Evolutionary conservation across 1,140 invertebrate species (phyloP).

Genomic region (Sipha flava): DNA sequence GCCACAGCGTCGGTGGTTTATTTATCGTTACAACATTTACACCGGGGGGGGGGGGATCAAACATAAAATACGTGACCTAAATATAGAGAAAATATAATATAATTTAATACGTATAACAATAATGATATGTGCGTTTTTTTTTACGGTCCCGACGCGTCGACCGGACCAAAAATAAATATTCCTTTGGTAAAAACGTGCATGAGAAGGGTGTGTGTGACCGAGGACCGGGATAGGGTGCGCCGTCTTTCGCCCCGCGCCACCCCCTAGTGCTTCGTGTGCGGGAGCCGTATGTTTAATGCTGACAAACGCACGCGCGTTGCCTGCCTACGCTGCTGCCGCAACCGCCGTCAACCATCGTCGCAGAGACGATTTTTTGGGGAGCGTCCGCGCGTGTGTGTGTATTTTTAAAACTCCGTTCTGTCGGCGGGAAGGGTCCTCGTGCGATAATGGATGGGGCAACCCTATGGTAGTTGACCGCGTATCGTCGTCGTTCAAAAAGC

Average conservation of each 20-base stretch:
- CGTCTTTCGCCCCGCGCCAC: no score
- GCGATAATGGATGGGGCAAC: slow-evolving; percentile 16
- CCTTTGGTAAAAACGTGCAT: background rate
- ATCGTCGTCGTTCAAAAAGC: background rate
- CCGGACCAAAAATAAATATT: background rate
- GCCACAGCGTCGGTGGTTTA: background rate
- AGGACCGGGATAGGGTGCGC: background rate
- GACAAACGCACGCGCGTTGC: background rate
- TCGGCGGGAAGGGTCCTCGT: background rate
- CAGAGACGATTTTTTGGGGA: background rate
- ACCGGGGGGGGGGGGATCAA: background rate
- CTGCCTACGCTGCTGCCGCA: no score
- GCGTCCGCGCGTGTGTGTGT: background rate
- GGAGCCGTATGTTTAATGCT: slow-evolving; percentile 14
- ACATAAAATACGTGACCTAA: slow-evolving; percentile 16
- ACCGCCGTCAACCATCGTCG: background rate
- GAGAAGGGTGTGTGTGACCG: background rate
- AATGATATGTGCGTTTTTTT: background rate
- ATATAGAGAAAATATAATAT: background rate
- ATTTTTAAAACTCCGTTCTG: background rate
- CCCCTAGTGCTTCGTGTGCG: background rate
- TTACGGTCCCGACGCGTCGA: background rate
- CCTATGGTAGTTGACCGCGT: background rate
- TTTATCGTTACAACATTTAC: background rate
- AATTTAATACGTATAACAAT: no score